Conservation (phyloP, 2,113 vertebrate species). For the Corydoras maculifer region DNA sequence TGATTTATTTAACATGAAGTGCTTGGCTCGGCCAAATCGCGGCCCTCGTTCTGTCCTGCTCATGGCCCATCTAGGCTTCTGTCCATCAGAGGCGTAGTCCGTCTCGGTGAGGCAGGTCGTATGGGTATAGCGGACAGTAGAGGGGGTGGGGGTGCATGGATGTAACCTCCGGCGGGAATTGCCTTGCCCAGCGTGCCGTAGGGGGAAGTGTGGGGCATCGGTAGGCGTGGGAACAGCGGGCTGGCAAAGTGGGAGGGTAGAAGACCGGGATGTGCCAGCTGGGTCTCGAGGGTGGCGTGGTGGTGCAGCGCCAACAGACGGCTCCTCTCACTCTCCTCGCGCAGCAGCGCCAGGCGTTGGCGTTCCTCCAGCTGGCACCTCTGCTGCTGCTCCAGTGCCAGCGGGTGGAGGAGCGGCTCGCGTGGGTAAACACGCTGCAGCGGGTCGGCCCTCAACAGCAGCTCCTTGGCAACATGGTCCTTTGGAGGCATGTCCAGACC, state of each 20-base stretch:
- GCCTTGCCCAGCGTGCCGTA: slow-evolving; percentile 17
- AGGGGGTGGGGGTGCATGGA: slow-evolving; percentile 17
- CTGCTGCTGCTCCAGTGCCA: slow-evolving; percentile 40
- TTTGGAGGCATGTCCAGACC: slow-evolving; percentile 44
- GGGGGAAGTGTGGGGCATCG: slow-evolving; percentile 12
- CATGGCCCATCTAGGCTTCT: slow-evolving; percentile 31
- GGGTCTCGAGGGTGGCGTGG: slow-evolving; percentile 22
- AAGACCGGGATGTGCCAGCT: slow-evolving; percentile 30
- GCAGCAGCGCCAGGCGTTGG: slow-evolving; percentile 25
- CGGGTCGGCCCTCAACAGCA: slow-evolving; percentile 30
- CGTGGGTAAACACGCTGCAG: slow-evolving; percentile 25
- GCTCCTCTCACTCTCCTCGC: slow-evolving; percentile 21
- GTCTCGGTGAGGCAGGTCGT: slow-evolving; percentile 24
- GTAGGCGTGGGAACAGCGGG: slow-evolving; percentile 25
- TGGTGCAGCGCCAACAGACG: slow-evolving; percentile 27
- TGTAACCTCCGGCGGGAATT: slow-evolving; percentile 20
- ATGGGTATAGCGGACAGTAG: slow-evolving; percentile 19
- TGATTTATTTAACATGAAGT: slow-evolving; percentile 37
- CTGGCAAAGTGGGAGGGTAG: slow-evolving; percentile 25
- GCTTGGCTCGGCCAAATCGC: slow-evolving; percentile 27
- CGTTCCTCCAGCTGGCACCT: slow-evolving; percentile 36
- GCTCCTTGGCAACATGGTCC: slow-evolving; percentile 37
- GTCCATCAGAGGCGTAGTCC: slow-evolving; percentile 29
- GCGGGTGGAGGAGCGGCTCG: slow-evolving; percentile 34
- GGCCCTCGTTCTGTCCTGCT: slow-evolving; percentile 15